These are phyloP conservation scores for Chorisops tibialis DNA, from an alignment of 2,888 invertebrate genomes.

Conservation along the genomic window DNA sequence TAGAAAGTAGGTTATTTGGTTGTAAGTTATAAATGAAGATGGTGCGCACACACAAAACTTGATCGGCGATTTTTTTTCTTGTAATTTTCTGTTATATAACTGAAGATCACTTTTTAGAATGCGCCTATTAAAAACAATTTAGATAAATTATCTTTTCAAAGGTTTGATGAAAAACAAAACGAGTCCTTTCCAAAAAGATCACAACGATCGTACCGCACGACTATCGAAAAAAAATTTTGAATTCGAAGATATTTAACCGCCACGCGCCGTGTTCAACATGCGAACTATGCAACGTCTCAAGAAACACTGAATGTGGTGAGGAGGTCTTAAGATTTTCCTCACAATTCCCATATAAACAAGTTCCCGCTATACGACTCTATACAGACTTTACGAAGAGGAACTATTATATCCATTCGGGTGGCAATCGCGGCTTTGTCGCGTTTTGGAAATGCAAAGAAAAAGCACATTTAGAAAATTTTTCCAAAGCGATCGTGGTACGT, in stretches of 20 bases:
- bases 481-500: slow-evolving; percentile 4
- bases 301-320: slow-evolving; percentile 21
- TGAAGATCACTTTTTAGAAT: too few relatives aligned
- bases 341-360: slow-evolving; percentile 14
- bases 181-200: too few relatives aligned
- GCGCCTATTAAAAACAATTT: too few relatives aligned
- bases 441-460: neutral
- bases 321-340: slow-evolving; percentile 10
- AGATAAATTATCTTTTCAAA: too few relatives aligned
- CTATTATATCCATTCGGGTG: neutral
- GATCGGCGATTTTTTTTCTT: neutral
- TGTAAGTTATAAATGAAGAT: neutral
- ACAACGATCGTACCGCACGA: too few relatives aligned
- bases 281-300: slow-evolving; percentile 22
- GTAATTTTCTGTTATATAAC: too few relatives aligned
- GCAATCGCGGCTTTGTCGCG: neutral
- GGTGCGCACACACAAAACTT: slow-evolving; percentile 1
- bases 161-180: too few relatives aligned
- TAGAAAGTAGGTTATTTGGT: slow-evolving; percentile 24
- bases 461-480: neutral
- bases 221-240: too few relatives aligned
- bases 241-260: neutral
- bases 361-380: slow-evolving; percentile 3
- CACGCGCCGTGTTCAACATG: slow-evolving; percentile 20
- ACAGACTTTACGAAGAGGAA: neutral